Evolutionary conservation across 2,113 vertebrate genomes (phyloP), one percentile per base, ranked within the genome.

Genomic region (Sinocyclocheilus grahami): DNA sequence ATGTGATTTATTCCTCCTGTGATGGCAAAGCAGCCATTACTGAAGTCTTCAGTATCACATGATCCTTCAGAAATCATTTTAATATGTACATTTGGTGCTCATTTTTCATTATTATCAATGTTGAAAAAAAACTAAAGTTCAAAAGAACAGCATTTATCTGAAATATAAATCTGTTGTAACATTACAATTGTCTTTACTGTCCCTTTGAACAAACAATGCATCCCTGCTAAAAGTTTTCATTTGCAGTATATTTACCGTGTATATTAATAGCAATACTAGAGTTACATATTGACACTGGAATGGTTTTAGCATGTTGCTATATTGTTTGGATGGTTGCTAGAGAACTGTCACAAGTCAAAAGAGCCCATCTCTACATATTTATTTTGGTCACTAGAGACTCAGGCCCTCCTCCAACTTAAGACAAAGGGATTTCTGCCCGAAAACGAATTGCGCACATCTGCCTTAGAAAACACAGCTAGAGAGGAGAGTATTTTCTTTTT

Each of bases 381-480:
- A 55, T 78, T 76, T 46, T 51, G 5, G 74, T 27, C 74, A 76
- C 74, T 48, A 27, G 22, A 51, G 74, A 76, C 39, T 76, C 37
- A 7, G 22, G 72, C 10, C 42, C 33, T 10, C 27, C 42, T 51
- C 46, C 74, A 76, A 27, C 6, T 12, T 16, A 76, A 24, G 1
- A 46, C 74, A 76, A 76, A 51, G 39, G 1, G 18, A 76, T 24
- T 77, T 27, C 16, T 78, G 76, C 24, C 16, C 30, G 24, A 77
- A 77, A 55, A 20, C 27, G 0, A 55, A 78, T 76, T 48, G 39
- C 74, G 14, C 74, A 76, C 74, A 76, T 8, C 76, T 33, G 27
- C 16, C 22, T 18, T 55, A 20, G 48, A 14, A 30, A 78, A 33
- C 4, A 33, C 3, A 81, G 22, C 5, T 0, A 62, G 20, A 81